Percentiles rank a stretch among this genome's conserved stretches.
Evolutionary conservation across 2,113 vertebrate species (phyloP).

Genomic region (Odobenus rosmarus): DNA sequence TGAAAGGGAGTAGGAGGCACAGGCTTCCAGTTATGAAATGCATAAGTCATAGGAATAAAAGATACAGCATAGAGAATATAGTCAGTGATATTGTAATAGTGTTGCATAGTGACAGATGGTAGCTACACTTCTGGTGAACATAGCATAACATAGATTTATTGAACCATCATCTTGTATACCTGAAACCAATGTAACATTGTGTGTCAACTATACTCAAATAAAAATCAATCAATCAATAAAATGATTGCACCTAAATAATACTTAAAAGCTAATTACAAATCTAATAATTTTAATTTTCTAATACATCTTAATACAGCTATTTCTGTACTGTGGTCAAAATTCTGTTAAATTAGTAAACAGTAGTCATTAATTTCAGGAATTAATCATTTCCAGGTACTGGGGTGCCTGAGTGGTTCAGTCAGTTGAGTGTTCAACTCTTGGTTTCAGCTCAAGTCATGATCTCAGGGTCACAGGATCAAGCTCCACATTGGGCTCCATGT

Average conservation of each 20-base stretch:
- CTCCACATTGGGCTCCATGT: background rate
- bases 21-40: background rate
- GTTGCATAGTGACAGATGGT: background rate
- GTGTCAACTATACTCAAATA: background rate
- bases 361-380: background rate
- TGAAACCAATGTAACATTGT: background rate
- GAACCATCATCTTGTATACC: background rate
- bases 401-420: background rate
- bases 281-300: background rate
- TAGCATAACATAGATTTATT: background rate
- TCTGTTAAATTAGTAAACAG: background rate
- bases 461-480: background rate
- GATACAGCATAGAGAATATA: background rate
- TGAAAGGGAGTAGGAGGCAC: background rate
- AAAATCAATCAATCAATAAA: background rate
- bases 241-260: background rate
- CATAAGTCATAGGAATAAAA: background rate
- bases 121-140: background rate
- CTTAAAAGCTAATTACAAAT: background rate
- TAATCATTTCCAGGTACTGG: background rate
- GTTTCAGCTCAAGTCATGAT: background rate
- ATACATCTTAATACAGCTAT: background rate
- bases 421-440: background rate
- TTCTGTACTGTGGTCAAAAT: background rate
- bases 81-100: background rate